Conservation (phyloP, 2,797 vertebrate species). For the Trachops cirrhosus region DNA sequence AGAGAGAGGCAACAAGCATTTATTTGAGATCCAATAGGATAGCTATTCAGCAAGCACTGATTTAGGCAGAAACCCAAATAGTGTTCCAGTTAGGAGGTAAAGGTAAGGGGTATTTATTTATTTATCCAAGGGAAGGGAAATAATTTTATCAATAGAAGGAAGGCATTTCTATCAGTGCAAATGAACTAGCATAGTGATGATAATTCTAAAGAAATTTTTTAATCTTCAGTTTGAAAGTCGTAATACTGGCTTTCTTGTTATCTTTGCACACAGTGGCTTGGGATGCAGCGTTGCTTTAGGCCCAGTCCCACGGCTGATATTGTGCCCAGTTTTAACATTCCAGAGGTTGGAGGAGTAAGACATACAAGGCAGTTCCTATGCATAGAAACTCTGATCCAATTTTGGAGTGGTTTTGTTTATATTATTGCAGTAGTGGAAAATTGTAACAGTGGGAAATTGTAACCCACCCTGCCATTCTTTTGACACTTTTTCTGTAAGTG, state of each 20-base stretch:
- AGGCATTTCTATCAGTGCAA: background rate
- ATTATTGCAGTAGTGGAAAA: background rate
- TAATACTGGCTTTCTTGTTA: background rate
- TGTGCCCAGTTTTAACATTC: background rate
- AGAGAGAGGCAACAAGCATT: no score
- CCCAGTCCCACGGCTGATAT: background rate
- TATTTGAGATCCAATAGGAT: no score
- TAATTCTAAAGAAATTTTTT: background rate
- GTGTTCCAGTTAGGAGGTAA: no score
- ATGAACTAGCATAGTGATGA: background rate
- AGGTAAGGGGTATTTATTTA: no score
- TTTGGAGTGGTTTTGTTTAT: background rate
- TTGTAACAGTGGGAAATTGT: background rate
- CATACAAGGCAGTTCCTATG: background rate
- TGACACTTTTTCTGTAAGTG: background rate
- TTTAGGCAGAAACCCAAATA: no score
- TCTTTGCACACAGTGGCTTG: no score
- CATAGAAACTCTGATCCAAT: background rate
- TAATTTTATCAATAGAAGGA: background rate
- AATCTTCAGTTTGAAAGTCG: background rate
- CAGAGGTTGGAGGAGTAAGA: background rate
- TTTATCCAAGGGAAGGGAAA: background rate
- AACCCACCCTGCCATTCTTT: background rate
- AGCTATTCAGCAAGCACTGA: no score
- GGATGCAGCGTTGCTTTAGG: background rate